These are phyloP conservation scores for Leptinotarsa lineolata DNA, from an alignment of 1,140 invertebrate genomes.

Conservation along the genomic window DNA sequence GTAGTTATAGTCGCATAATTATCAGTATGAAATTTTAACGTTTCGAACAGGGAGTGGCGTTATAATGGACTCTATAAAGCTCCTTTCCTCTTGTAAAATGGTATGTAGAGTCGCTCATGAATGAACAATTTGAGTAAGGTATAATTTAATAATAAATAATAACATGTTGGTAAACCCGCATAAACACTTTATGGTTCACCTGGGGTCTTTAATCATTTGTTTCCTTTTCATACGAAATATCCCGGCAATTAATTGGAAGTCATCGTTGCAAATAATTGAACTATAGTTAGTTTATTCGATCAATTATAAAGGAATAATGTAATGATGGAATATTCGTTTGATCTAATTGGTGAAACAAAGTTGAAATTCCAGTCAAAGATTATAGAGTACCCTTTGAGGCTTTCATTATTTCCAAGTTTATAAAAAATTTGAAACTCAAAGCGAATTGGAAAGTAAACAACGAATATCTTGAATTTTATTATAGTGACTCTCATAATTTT, in stretches of 20 bases:
- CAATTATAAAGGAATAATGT: background rate
- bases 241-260: slow-evolving; percentile 23
- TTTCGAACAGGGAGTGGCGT: slow-evolving; percentile 17
- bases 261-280: slow-evolving; percentile 14
- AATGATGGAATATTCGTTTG: too few relatives aligned
- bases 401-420: too few relatives aligned
- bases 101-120: slow-evolving; percentile 21
- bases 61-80: slow-evolving; percentile 15
- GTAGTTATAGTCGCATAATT: slow-evolving; percentile 1
- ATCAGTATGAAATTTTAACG: slow-evolving; percentile 1
- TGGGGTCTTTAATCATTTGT: slow-evolving; percentile 30
- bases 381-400: background rate
- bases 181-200: slow-evolving; percentile 30
- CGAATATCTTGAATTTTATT: too few relatives aligned
- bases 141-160: slow-evolving; percentile 35
- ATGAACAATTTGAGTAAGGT: slow-evolving; percentile 27
- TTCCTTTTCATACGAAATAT: slow-evolving; percentile 25
- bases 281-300: slow-evolving; percentile 1
- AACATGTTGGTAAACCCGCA: slow-evolving; percentile 27
- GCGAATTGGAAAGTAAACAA: too few relatives aligned
- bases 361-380: background rate
- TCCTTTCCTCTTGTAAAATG: slow-evolving; percentile 25
- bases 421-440: too few relatives aligned
- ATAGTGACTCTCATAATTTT: too few relatives aligned
- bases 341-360: too few relatives aligned